These are phyloP conservation scores for Lomographa bimaculata DNA, from an alignment of 2,888 invertebrate species.

Conservation along the genomic window DNA sequence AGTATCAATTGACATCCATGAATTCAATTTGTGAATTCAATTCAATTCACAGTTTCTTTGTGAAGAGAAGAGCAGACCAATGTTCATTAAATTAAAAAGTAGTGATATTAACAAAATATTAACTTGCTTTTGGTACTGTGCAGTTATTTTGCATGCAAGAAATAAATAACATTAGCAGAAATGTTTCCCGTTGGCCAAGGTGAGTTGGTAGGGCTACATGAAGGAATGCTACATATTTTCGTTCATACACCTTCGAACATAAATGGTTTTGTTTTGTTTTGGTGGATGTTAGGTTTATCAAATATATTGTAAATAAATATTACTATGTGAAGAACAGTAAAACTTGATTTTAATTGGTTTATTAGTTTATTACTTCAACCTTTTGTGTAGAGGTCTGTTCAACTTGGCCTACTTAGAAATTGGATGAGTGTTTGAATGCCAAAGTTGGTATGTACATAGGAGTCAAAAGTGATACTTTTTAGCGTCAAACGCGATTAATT, in stretches of 20 bases:
- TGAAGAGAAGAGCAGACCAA: conserved; percentile 24
- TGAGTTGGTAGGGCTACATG: conserved; percentile 26
- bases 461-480: too few relatives aligned
- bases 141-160: conserved; percentile 30
- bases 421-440: conserved; percentile 11
- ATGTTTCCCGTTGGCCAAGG: conserved; percentile 39
- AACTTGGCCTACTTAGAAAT: conserved; percentile 25
- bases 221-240: conserved; percentile 20
- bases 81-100: conserved; percentile 27
- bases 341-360: too few relatives aligned
- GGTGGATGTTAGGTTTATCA: background rate
- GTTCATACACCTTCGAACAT: conserved; percentile 3
- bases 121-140: conserved; percentile 25
- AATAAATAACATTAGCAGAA: conserved; percentile 30
- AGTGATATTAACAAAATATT: conserved; percentile 31
- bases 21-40: too few relatives aligned
- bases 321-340: too few relatives aligned
- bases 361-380: background rate
- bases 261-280: conserved; percentile 9
- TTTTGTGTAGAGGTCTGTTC: conserved; percentile 11
- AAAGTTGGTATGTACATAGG: conserved; percentile 3
- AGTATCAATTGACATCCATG: too few relatives aligned
- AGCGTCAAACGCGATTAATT: too few relatives aligned
- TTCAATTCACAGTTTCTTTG: conserved; percentile 27
- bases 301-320: background rate